Conservation (phyloP, 2,888 invertebrate genomes). For the Calameuta idolon region DNA sequence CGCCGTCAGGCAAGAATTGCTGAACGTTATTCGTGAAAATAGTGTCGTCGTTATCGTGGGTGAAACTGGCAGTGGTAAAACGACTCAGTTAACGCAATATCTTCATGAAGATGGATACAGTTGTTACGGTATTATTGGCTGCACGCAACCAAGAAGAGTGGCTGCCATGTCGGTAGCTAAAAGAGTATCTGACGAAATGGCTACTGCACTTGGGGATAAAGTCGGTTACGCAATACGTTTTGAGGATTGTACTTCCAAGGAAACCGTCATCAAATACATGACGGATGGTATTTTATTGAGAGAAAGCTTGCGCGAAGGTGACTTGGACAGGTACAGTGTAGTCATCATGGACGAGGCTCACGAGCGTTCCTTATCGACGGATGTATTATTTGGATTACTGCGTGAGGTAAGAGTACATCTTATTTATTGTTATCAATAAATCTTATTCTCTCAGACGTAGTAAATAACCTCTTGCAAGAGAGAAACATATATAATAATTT, state of each 20-base stretch:
- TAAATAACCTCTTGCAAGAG: not conserved
- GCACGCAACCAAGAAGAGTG: constrained; percentile 96
- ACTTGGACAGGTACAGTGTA: constrained; percentile 96
- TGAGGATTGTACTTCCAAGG: constrained; percentile 97
- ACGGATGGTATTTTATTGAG: constrained; percentile 98
- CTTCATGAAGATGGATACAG: constrained; percentile 97
- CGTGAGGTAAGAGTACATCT: constrained; percentile 80
- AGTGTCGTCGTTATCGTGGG: constrained; percentile 95
- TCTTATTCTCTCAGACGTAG: not conserved
- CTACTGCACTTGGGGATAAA: constrained; percentile 87
- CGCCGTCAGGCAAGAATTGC: constrained; percentile 91
- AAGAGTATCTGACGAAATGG: constrained; percentile 98
- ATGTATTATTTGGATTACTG: constrained; percentile 95
- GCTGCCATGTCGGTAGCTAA: constrained; percentile 99
- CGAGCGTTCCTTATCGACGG: constrained; percentile 96
- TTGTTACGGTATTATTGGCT: constrained; percentile 93
- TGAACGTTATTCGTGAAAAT: constrained; percentile 93
- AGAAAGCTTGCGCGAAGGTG: constrained; percentile 95
- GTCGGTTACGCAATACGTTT: constrained; percentile 99
- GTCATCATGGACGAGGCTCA: constrained; percentile 99
- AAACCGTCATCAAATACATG: constrained; percentile 97
- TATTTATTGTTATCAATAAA: not conserved
- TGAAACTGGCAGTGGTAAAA: constrained; percentile 97
- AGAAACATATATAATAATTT: too few relatives aligned
- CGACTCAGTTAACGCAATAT: constrained; percentile 97